Evolutionary conservation across 2,888 invertebrate genomes (phyloP), one percentile per base, ranked within the genome.

Genomic region (Mesorhabditis belari): DNA sequence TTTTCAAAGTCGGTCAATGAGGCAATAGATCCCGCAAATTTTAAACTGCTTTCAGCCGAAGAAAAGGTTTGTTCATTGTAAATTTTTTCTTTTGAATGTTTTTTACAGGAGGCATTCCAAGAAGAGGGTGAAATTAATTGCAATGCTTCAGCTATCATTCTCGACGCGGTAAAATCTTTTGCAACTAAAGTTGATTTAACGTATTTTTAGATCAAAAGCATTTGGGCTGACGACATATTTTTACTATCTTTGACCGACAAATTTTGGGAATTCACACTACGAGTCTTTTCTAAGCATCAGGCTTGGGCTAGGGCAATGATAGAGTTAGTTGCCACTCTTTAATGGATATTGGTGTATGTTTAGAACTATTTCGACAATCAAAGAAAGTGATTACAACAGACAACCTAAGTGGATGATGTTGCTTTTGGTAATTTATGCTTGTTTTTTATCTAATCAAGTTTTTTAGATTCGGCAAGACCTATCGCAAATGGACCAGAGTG

Each of bases 191-290:
- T 19, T 2, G 58, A 19, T 51, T n/a, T n/a, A n/a, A n/a, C n/a
- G n/a, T n/a, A n/a, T n/a, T 35, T 35, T 9, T n/a, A 35, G 44
- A 56, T 76, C 26, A 62, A 66, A 9, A 57, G 58, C 27, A 23
- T 76, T 21, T 94, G 92, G 89, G 84, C 87, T 2, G 86, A 88
- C 21, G 88, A 89, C 28, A 86, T 92, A 5, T 93, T 88, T 81
- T 86, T 95, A 57, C 85, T 87, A 25, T 88, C 90, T 61, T 84
- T 87, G 87, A 59, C 88, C 88, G 79, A 82, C 53, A 76, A 75
- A 80, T 92, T 94, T 83, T 90, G 91, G 87, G 93, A 91, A 82
- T 85, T 94, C 5, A 88, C 88, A 23, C 84, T 94, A 64, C 90
- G 93, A 84, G 85, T 94, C 49, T 80, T 91, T 51, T 86, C 90